Percentiles rank a stretch among this genome's conserved stretches.
Conservation (phyloP, 30 jellyfish, hydroid and myxozoan species). For the Aurelia aurita complex sp. Pacific region DNA sequence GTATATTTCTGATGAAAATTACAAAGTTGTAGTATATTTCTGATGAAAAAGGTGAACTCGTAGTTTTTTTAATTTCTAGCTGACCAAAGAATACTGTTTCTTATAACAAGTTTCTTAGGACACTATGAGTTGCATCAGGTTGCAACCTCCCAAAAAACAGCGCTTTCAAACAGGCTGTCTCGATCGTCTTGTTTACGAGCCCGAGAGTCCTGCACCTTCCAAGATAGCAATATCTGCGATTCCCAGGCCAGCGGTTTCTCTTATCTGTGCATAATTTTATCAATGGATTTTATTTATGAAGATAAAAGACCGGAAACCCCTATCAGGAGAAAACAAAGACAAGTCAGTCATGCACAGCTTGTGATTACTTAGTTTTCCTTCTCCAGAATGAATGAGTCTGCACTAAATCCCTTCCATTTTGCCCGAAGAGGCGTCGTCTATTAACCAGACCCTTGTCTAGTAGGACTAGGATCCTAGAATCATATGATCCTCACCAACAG, state of each 20-base stretch:
- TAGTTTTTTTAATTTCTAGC: too few species aligned
- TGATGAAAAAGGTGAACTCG: too few species aligned
- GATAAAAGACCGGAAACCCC: slow-evolving; percentile 76
- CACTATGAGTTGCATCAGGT: too few species aligned
- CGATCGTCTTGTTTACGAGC: slow-evolving; percentile 3
- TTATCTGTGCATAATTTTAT: slow-evolving; percentile 24
- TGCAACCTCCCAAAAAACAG: not conserved
- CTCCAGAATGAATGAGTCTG: slow-evolving; percentile 53
- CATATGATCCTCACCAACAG: too few species aligned
- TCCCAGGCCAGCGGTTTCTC: slow-evolving; percentile 86
- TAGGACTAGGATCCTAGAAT: too few species aligned
- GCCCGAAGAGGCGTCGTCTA: too few species aligned
- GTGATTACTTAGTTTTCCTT: slow-evolving; percentile 61
- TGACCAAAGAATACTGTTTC: too few species aligned
- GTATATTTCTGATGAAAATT: too few species aligned
- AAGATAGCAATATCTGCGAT: slow-evolving; percentile 17
- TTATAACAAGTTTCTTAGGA: too few species aligned
- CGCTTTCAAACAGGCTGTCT: not conserved
- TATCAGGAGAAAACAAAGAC: slow-evolving; percentile 50
- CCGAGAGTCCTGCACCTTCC: not conserved
- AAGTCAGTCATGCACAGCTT: slow-evolving; percentile 76
- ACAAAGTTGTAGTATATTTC: too few species aligned
- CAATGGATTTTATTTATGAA: slow-evolving; percentile 52
- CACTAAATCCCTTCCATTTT: too few species aligned
- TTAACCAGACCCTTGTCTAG: too few species aligned